phyloP scores from a whole-genome alignment of 2,113 vertebrate species.

The Ramphastos sulfuratus region DNA sequence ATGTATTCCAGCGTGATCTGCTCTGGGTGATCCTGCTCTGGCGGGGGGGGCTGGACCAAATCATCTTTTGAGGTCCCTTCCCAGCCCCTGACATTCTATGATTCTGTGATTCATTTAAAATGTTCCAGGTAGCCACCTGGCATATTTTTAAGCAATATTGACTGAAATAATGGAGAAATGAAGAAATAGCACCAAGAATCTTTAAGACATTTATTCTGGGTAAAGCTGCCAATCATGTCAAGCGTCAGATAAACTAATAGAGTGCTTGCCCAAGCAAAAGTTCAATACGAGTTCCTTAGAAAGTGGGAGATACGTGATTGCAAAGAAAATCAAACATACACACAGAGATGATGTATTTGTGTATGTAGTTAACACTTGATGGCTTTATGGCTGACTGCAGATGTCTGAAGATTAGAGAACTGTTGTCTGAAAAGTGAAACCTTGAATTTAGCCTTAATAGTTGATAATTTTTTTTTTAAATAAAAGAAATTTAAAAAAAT shows the following conservation, averaged over 20 bases:
- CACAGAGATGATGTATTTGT: not conserved
- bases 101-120: not conserved
- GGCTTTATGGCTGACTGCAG: not conserved
- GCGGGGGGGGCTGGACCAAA: too few relatives aligned
- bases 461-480: not conserved
- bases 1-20: too few relatives aligned
- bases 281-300: not conserved
- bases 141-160: not conserved
- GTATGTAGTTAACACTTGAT: not conserved
- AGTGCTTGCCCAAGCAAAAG: not conserved
- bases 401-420: not conserved
- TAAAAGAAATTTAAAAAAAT: not conserved
- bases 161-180: not conserved
- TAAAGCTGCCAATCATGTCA: not conserved
- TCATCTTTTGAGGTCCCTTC: too few relatives aligned
- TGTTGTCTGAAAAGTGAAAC: not conserved
- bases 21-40: too few relatives aligned
- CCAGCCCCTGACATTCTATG: too few relatives aligned
- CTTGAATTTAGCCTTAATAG: not conserved
- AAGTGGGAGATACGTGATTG: not conserved
- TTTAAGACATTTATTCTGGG: not conserved
- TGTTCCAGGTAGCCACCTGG: not conserved
- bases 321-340: not conserved
- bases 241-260: not conserved
- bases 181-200: not conserved